Percentiles rank a stretch among this genome's conserved stretches.
phyloP scores from a whole-genome alignment of 2,113 vertebrate species.

The Scolopax mira region DNA sequence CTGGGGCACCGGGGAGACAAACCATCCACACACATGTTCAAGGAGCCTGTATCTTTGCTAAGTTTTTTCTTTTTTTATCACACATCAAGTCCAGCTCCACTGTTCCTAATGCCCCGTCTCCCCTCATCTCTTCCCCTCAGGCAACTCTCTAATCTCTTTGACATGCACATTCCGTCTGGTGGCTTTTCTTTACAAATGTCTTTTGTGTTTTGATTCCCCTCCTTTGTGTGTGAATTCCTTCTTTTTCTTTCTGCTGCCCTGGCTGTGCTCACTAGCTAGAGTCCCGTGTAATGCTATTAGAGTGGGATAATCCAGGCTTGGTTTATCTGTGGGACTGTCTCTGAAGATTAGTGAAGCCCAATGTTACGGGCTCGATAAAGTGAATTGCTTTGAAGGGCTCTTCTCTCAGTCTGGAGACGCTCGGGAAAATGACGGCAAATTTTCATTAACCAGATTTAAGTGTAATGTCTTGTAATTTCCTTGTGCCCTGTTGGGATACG shows the following conservation, averaged over 20 bases:
- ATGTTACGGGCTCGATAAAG: constrained; percentile 10
- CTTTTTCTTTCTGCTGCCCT: constrained; percentile 44
- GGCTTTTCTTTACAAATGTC: constrained; percentile 53
- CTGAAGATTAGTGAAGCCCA: constrained; percentile 57
- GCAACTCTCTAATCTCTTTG: constrained; percentile 48
- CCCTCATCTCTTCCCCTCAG: constrained; percentile 12
- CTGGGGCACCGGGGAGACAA: neutral
- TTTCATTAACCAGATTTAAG: constrained; percentile 18
- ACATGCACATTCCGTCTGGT: constrained; percentile 25
- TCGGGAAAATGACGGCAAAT: constrained; percentile 27
- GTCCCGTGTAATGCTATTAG: constrained; percentile 62
- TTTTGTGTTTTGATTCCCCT: constrained; percentile 55
- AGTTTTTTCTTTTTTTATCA: neutral
- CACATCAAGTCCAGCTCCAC: neutral
- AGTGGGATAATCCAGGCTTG: constrained; percentile 55
- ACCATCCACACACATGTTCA: neutral
- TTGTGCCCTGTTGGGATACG: neutral
- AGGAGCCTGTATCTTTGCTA: neutral
- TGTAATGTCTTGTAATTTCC: neutral
- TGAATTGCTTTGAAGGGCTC: constrained; percentile 8
- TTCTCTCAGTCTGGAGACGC: constrained; percentile 14
- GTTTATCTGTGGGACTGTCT: constrained; percentile 67
- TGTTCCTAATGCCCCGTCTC: neutral
- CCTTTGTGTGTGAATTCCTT: constrained; percentile 59
- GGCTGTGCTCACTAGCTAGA: constrained; percentile 15